Evolutionary conservation across 2,888 invertebrate genomes (phyloP), one percentile per base, ranked within the genome.

Genomic region (Cheilosia urbana): DNA sequence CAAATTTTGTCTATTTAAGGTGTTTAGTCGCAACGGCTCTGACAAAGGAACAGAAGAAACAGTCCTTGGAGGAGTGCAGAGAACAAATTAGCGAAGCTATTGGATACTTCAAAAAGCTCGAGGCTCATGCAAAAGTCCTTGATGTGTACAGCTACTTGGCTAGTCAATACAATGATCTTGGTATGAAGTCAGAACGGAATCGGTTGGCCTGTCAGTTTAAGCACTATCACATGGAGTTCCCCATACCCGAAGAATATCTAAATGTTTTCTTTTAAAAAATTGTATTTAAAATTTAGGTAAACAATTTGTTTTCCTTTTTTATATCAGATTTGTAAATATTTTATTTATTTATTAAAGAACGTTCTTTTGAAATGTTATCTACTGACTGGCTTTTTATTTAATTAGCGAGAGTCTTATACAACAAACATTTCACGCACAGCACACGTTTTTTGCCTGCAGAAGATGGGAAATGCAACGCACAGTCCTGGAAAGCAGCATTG

Each of bases 131-230:
- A 3, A 94, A 96, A 88, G 94, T 96, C 2, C 95, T 97, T 90
- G 96, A 96, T 87, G 89, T 92, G 0, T 92, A 91, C 53, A 89
- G 90, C 2, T 92, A 90, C 58, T 83, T 92, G 94, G 95, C 96
- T 0, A 94, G 95, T 87, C 93, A 97, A 0, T 97, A 96, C 89
- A 94, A 98, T 89, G 95, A 96, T 87, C 93, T 97, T 2, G 95
- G 96, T 2, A 94, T 95, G 89, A 93, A 93, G 15, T 93, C 94
- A 0, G 95, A 97, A 88, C 94, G 97, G 83, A 97, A 98, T 91
- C 96, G 95, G 88, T 96, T 95, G 90, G 96, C 98, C 0, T 95
- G 96, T 90, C 96, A 96, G 92, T 97, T 96, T 90, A 94, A 96
- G 82, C 95, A 96, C 87, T 93, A 97, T 65, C 96, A 97, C 91